phyloP scores from a whole-genome alignment of 2,797 vertebrate genomes.

The Gymnothorax javanicus region DNA sequence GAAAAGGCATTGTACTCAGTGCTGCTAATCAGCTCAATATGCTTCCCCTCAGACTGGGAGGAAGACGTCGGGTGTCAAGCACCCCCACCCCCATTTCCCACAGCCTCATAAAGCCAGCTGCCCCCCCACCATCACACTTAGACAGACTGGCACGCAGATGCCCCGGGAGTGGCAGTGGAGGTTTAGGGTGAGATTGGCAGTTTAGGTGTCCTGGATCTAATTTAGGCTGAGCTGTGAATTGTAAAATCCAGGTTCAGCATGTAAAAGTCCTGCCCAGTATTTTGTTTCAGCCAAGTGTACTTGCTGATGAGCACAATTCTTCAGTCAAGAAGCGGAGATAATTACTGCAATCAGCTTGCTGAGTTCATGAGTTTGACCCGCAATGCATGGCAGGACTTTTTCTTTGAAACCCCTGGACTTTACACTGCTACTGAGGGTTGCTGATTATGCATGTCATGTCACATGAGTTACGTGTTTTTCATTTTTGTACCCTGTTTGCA shows the following conservation, averaged over 20 bases:
- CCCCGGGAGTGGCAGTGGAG: constrained; percentile 51
- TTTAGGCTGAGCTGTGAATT: constrained; percentile 9
- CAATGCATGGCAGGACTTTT: no score
- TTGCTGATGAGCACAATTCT: no score
- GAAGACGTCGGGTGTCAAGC: constrained; percentile 51
- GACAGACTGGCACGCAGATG: constrained; percentile 23
- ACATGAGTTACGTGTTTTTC: background rate
- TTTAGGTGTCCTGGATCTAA: constrained; percentile 17
- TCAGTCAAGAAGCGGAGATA: no score
- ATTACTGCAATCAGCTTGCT: no score
- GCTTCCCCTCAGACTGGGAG: constrained; percentile 73
- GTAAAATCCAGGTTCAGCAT: no score
- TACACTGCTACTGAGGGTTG: no score
- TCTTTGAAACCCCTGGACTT: no score
- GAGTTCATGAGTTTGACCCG: no score
- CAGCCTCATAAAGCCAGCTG: constrained; percentile 32
- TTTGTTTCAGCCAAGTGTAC: no score
- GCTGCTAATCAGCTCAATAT: constrained; percentile 77
- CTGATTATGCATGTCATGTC: background rate
- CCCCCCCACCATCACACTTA: background rate
- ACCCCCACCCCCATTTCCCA: constrained; percentile 11
- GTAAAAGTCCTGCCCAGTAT: no score
- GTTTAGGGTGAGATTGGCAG: constrained; percentile 48
- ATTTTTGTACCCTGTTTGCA: background rate
- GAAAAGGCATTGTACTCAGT: constrained; percentile 74